phyloP scores from a whole-genome alignment of 2,797 vertebrate species.

The Esox lucius region DNA sequence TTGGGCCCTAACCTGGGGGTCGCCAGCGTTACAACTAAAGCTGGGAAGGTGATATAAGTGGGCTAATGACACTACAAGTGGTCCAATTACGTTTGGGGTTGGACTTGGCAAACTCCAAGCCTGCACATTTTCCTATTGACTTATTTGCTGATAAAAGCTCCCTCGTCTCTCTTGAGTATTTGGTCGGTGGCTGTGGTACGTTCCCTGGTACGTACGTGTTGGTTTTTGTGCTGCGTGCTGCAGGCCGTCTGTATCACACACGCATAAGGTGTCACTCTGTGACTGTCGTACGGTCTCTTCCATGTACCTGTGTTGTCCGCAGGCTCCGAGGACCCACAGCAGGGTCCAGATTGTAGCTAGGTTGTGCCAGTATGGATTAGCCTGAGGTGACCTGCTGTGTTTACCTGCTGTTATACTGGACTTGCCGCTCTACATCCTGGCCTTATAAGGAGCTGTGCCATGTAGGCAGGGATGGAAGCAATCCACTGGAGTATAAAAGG shows the following conservation, averaged over 20 bases:
- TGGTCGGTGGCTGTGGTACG: not conserved
- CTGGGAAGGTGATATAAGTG: not conserved
- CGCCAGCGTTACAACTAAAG: not conserved
- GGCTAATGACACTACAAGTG: not conserved
- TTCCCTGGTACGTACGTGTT: conserved; percentile 20
- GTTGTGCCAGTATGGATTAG: conserved; percentile 41
- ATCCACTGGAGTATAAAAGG: not conserved
- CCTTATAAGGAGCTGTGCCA: conserved; percentile 13
- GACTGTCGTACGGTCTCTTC: not conserved
- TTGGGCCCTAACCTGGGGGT: too few species aligned
- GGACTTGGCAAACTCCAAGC: not conserved
- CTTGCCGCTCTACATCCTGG: conserved; percentile 29
- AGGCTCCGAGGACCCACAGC: conserved; percentile 26
- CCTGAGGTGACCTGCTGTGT: conserved; percentile 33
- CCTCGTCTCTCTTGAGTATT: not conserved
- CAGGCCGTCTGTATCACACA: conserved; percentile 44
- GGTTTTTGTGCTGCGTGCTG: not conserved
- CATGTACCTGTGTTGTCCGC: conserved; percentile 11
- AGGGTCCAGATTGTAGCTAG: conserved; percentile 35
- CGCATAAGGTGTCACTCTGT: not conserved
- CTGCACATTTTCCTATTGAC: not conserved
- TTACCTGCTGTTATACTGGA: too few species aligned
- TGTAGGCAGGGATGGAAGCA: conserved; percentile 2
- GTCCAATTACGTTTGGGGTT: not conserved
- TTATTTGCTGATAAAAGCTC: not conserved